These are phyloP conservation scores for Ptychoptera contaminata DNA, from an alignment of 2,888 invertebrate species.

Conservation along the genomic window DNA sequence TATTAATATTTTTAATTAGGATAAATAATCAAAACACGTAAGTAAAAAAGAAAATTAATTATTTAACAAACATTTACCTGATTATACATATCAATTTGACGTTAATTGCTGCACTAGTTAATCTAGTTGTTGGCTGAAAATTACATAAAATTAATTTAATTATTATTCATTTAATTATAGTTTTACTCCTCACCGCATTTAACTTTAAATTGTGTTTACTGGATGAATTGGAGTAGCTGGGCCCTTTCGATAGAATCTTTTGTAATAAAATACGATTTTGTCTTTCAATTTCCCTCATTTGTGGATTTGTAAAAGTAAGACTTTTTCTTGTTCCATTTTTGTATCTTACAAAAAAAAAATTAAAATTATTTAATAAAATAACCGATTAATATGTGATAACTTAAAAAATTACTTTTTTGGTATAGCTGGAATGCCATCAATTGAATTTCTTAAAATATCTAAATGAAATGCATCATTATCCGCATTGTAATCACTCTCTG, in stretches of 20 bases:
- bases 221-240: conserved; percentile 10
- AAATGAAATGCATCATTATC: conserved; percentile 19
- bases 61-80: conserved; percentile 19
- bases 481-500: conserved; percentile 16
- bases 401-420: conserved; percentile 13
- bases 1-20: no score
- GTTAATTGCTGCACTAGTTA: conserved; percentile 34
- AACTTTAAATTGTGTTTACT: conserved; percentile 8
- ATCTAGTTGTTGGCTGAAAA: conserved; percentile 14
- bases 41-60: no score
- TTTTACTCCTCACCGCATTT: no score
- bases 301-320: conserved; percentile 38
- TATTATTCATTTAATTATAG: no score
- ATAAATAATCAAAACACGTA: no score
- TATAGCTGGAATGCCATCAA: conserved; percentile 3
- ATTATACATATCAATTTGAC: conserved; percentile 41
- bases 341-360: no score
- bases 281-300: conserved; percentile 41
- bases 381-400: no score
- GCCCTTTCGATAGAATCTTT: conserved; percentile 36
- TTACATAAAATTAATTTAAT: conserved; percentile 18
- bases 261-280: conserved; percentile 41
- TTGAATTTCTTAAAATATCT: conserved; percentile 11
- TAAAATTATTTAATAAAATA: no score
- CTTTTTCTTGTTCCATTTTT: conserved; percentile 9